Conservation (phyloP, 1,140 invertebrate genomes). For the Palaemon carinicauda region DNA sequence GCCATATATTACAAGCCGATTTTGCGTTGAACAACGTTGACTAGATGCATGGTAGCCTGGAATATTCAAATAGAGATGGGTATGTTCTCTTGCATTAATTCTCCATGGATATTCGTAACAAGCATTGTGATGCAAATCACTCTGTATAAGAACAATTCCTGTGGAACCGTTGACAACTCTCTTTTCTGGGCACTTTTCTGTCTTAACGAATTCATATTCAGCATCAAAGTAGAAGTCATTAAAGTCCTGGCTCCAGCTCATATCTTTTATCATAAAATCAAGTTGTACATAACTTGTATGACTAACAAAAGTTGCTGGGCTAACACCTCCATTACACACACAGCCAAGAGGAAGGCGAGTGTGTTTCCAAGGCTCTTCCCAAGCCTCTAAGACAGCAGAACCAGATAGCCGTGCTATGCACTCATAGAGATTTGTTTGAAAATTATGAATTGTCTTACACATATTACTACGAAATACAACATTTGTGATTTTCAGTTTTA, state of each 20-base stretch:
- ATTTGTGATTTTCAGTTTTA: slow-evolving; percentile 46
- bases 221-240: slow-evolving; percentile 83
- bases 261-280: slow-evolving; percentile 77
- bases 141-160: slow-evolving; percentile 28
- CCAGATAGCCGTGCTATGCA: slow-evolving; percentile 54
- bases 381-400: slow-evolving; percentile 49
- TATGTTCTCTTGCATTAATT: slow-evolving; percentile 61
- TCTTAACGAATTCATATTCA: slow-evolving; percentile 74
- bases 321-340: slow-evolving; percentile 45
- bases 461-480: slow-evolving; percentile 48
- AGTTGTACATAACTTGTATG: slow-evolving; percentile 76
- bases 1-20: slow-evolving; percentile 55
- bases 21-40: slow-evolving; percentile 64
- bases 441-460: slow-evolving; percentile 55
- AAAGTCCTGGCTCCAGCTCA: slow-evolving; percentile 85
- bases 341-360: slow-evolving; percentile 55
- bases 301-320: slow-evolving; percentile 67
- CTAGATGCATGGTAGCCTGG: slow-evolving; percentile 53
- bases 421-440: slow-evolving; percentile 48
- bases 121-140: slow-evolving; percentile 50
- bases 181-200: slow-evolving; percentile 20
- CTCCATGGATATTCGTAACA: slow-evolving; percentile 72
- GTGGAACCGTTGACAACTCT: slow-evolving; percentile 46
- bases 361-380: slow-evolving; percentile 52
- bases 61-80: slow-evolving; percentile 55